phyloP scores from a whole-genome alignment of 2,888 invertebrate genomes.

The Endotricha flammealis region DNA sequence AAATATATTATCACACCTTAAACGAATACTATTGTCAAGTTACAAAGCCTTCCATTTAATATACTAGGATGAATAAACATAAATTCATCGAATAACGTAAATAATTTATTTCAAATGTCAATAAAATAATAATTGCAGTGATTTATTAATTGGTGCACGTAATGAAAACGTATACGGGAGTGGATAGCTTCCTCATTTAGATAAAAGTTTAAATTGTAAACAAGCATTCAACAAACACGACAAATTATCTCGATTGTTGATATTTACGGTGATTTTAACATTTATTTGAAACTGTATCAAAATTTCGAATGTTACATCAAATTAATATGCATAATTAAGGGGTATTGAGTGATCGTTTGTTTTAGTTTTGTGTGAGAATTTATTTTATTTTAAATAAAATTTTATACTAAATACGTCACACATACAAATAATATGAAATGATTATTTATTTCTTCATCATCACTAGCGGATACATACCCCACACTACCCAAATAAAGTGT shows the following conservation, averaged over 20 bases:
- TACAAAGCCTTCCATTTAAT: slow-evolving; percentile 2
- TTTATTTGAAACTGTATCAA: slow-evolving; percentile 12
- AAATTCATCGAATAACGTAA: too few relatives aligned
- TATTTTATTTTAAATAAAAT: too few relatives aligned
- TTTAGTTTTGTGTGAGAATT: too few relatives aligned
- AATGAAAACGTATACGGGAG: slow-evolving; percentile 7
- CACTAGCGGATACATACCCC: too few relatives aligned
- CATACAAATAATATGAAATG: too few relatives aligned
- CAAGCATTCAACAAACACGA: slow-evolving; percentile 16
- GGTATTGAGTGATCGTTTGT: too few relatives aligned
- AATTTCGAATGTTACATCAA: slow-evolving; percentile 7
- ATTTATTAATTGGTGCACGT: slow-evolving; percentile 13
- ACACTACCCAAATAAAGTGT: too few relatives aligned
- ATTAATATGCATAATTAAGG: slow-evolving; percentile 2
- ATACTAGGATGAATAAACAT: too few relatives aligned
- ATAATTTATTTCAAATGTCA: slow-evolving; percentile 3
- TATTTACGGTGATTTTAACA: slow-evolving; percentile 19
- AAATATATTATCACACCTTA: neutral
- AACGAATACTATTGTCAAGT: neutral
- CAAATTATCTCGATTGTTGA: slow-evolving; percentile 20
- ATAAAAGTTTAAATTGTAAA: slow-evolving; percentile 26
- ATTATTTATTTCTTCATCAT: too few relatives aligned
- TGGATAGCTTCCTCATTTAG: slow-evolving; percentile 22
- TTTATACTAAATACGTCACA: too few relatives aligned
- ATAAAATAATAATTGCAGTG: slow-evolving; percentile 10